Conservation (phyloP, 2,888 invertebrate genomes). For the Corbicula japonica region DNA sequence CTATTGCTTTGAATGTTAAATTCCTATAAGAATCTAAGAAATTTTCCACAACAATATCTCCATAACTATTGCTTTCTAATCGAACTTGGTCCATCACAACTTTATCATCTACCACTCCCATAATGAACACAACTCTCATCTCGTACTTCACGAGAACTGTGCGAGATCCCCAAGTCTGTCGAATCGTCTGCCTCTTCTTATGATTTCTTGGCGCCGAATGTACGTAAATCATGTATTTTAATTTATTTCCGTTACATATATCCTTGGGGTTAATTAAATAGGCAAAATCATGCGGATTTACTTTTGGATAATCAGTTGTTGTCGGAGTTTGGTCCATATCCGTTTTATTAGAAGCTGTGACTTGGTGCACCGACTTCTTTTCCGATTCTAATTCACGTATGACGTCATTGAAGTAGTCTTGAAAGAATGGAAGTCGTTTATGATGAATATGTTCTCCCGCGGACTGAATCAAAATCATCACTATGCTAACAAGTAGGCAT, state of each 20-base stretch:
- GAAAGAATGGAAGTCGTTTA: conserved; percentile 19
- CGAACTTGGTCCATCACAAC: conserved; percentile 75
- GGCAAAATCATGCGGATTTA: conserved; percentile 79
- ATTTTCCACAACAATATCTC: conserved; percentile 85
- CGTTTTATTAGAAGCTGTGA: neutral
- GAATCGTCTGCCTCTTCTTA: conserved; percentile 81
- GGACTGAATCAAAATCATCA: conserved; percentile 54
- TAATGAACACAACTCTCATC: conserved; percentile 83
- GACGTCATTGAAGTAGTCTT: conserved; percentile 9
- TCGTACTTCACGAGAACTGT: conserved; percentile 71
- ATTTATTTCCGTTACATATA: conserved; percentile 68
- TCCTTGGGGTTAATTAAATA: conserved; percentile 75
- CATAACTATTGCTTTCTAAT: conserved; percentile 81
- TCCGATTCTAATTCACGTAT: conserved; percentile 2
- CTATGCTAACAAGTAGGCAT: conserved; percentile 45
- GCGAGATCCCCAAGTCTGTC: conserved; percentile 85
- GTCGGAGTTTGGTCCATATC: neutral
- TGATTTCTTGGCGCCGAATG: conserved; percentile 85
- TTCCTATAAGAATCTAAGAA: conserved; percentile 87
- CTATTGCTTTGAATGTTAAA: conserved; percentile 87
- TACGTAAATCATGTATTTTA: conserved; percentile 83
- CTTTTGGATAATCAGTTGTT: conserved; percentile 38
- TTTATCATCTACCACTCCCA: conserved; percentile 77
- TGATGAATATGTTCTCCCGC: conserved; percentile 24
- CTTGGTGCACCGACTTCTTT: neutral